These are phyloP conservation scores for Cladopsammia gracilis DNA, from an alignment of 64 coral and sea anemone genomes.

Conservation along the genomic window DNA sequence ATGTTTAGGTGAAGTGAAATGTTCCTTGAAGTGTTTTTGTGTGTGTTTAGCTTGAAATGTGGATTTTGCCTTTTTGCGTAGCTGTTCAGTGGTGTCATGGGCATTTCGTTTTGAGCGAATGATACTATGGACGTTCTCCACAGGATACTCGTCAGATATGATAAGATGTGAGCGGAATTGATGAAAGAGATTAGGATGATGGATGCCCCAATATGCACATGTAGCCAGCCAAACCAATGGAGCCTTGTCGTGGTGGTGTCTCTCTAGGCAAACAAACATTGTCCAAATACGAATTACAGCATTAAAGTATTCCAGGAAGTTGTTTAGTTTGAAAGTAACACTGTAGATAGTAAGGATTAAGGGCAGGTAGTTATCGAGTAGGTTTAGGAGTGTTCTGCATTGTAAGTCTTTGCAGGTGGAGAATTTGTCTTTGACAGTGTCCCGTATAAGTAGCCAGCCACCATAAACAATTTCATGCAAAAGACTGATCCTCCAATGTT, in stretches of 20 bases:
- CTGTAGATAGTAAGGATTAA: constrained; percentile 54
- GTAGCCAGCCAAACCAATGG: constrained; percentile 49
- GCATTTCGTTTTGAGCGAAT: constrained; percentile 8
- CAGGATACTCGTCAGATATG: constrained; percentile 45
- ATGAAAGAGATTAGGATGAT: not conserved
- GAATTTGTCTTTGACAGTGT: not conserved
- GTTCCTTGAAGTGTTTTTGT: not conserved
- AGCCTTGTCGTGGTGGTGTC: constrained; percentile 62
- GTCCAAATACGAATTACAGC: constrained; percentile 54
- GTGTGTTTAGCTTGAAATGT: not conserved
- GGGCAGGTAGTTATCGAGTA: constrained; percentile 71
- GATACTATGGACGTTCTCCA: constrained; percentile 45
- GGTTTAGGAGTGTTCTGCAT: constrained; percentile 45
- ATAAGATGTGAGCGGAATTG: not conserved
- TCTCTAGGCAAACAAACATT: constrained; percentile 58
- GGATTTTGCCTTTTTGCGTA: constrained; percentile 11
- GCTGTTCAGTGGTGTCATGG: constrained; percentile 10
- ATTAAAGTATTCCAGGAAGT: constrained; percentile 53
- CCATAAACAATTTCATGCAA: constrained; percentile 20
- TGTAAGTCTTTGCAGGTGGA: not conserved
- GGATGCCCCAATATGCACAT: not conserved
- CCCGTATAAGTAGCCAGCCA: not conserved
- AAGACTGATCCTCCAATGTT: constrained; percentile 41
- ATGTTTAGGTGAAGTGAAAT: constrained; percentile 9
- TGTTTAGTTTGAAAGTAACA: constrained; percentile 49